phyloP scores from a whole-genome alignment of 2,113 vertebrate genomes.

The Engystomops pustulosus region DNA sequence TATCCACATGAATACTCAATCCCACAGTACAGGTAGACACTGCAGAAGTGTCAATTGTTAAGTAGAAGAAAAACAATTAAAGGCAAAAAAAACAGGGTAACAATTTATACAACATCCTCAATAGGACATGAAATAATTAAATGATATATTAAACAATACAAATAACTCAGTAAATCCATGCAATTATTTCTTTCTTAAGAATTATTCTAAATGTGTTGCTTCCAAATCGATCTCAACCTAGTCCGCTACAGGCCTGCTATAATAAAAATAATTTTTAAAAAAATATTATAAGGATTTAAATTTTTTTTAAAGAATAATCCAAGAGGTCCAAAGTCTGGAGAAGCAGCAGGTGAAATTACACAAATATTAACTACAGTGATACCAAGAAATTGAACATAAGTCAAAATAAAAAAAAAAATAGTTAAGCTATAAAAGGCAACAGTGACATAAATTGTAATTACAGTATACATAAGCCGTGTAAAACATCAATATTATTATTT shows the following conservation, averaged over 20 bases:
- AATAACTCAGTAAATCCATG: too few relatives aligned
- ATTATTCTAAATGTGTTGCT: not conserved
- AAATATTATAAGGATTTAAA: not conserved
- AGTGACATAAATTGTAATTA: not conserved
- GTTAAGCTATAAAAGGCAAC: not conserved
- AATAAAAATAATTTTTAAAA: not conserved
- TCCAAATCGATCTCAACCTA: not conserved
- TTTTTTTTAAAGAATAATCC: not conserved
- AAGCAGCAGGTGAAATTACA: not conserved
- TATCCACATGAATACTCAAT: conserved; percentile 9
- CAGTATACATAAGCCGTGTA: too few relatives aligned
- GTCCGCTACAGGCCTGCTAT: too few relatives aligned
- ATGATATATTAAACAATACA: too few relatives aligned
- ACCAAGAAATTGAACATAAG: not conserved
- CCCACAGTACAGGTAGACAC: not conserved
- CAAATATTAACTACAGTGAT: too few relatives aligned
- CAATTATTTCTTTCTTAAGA: too few relatives aligned
- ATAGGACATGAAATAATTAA: too few relatives aligned
- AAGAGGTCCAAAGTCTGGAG: not conserved
- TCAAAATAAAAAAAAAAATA: not conserved
- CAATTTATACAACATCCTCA: too few relatives aligned
- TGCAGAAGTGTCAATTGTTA: not conserved
- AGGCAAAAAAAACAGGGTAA: too few relatives aligned
- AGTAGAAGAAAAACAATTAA: too few relatives aligned
- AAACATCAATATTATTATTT: too few relatives aligned